Evolutionary conservation across 2,797 vertebrate species (phyloP).

Genomic region (Tokudaia muenninki): DNA sequence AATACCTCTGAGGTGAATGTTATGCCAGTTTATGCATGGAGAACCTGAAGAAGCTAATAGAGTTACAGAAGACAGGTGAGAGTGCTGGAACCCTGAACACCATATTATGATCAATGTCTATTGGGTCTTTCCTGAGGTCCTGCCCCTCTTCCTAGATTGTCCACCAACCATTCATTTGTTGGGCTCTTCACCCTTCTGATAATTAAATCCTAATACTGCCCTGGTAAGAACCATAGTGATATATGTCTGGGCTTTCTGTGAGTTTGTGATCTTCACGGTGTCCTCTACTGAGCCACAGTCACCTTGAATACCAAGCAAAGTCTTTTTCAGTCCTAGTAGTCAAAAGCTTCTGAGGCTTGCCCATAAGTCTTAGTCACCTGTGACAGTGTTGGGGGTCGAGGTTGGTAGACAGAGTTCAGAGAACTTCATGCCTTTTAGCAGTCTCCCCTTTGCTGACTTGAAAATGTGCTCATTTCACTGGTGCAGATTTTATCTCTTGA

Average conservation of each 20-base stretch:
- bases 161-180: neutral
- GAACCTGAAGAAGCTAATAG: neutral
- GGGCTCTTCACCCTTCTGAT: neutral
- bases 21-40: neutral
- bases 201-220: neutral
- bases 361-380: neutral
- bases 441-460: neutral
- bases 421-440: neutral
- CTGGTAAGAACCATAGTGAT: neutral
- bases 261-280: neutral
- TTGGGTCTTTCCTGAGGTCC: neutral
- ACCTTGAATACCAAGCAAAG: neutral
- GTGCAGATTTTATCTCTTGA: neutral
- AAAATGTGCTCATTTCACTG: conserved; percentile 48
- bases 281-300: neutral
- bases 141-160: neutral
- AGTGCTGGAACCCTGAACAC: neutral
- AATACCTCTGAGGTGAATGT: conserved; percentile 8
- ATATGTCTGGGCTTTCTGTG: neutral
- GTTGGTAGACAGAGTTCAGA: neutral
- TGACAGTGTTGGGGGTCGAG: neutral
- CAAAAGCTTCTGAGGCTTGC: neutral
- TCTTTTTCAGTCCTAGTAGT: neutral
- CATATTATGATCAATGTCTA: neutral
- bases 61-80: neutral